These are phyloP conservation scores for Therioaphis trifolii DNA, from an alignment of 2,888 invertebrate species.

Conservation along the genomic window DNA sequence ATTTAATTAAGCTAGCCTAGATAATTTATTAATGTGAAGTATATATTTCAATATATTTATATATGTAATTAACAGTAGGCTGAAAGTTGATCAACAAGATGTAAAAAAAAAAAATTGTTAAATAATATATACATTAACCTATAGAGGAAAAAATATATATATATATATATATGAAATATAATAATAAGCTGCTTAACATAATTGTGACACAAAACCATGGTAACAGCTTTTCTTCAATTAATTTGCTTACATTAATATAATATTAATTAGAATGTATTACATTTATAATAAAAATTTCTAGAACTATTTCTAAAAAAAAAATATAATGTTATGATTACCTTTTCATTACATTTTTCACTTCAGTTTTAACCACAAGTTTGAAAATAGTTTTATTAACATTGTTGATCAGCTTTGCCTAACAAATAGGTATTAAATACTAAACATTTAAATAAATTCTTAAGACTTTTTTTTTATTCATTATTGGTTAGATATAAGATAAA, in stretches of 20 bases:
- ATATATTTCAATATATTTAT: constrained; percentile 33
- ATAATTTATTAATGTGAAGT: constrained; percentile 14
- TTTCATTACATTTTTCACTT: constrained; percentile 51
- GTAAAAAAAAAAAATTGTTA: constrained; percentile 43
- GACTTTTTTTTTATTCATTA: constrained; percentile 28
- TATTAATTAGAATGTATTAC: background rate
- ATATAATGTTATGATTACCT: background rate
- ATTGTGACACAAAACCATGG: constrained; percentile 55
- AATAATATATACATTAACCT: background rate
- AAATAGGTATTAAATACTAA: constrained; percentile 41
- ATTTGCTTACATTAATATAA: constrained; percentile 6
- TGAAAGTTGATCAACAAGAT: constrained; percentile 60
- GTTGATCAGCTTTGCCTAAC: constrained; percentile 59
- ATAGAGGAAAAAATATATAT: background rate
- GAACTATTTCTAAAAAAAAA: background rate
- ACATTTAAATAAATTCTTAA: constrained; percentile 14
- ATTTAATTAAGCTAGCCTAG: constrained; percentile 35
- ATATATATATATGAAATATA: too few species aligned
- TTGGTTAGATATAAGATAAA: constrained; percentile 56
- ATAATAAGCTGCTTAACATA: constrained; percentile 7
- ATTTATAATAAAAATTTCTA: background rate
- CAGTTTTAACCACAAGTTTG: constrained; percentile 54
- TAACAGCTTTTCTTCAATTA: constrained; percentile 35
- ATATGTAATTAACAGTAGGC: constrained; percentile 25
- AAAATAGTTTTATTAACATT: constrained; percentile 42